A percentile compares a stretch with the other conserved stretches of the same genome.
Conservation (phyloP, 2,797 vertebrate genomes). For the Clarias platycephalus region DNA sequence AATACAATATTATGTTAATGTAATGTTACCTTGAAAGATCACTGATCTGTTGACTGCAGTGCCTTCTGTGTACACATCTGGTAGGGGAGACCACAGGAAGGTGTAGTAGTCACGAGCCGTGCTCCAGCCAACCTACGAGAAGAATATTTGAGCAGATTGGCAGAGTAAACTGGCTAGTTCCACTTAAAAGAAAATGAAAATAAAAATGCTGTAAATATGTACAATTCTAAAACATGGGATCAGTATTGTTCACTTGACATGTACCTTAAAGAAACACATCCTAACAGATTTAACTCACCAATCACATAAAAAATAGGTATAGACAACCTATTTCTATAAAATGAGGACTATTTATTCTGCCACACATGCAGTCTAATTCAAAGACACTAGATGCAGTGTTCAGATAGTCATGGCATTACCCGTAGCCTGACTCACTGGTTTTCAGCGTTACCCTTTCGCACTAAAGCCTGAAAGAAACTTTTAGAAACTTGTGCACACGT, state of each 20-base stretch:
- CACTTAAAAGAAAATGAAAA: background rate
- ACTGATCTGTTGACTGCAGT: slow-evolving; percentile 90
- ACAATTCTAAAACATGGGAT: background rate
- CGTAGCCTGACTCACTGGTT: slow-evolving; percentile 36
- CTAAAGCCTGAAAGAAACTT: slow-evolving; percentile 21
- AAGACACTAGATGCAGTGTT: slow-evolving; percentile 39
- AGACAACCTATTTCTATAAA: slow-evolving; percentile 13
- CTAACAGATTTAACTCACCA: background rate
- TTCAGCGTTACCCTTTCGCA: slow-evolving; percentile 27
- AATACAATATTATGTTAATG: background rate
- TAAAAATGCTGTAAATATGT: background rate
- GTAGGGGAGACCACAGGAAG: slow-evolving; percentile 97
- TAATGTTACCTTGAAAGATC: slow-evolving; percentile 90
- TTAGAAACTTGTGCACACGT: slow-evolving; percentile 33
- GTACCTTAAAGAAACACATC: background rate
- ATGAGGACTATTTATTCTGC: slow-evolving; percentile 3
- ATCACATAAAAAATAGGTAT: background rate
- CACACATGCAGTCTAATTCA: slow-evolving; percentile 26
- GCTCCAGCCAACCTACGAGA: slow-evolving; percentile 94
- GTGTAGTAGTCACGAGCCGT: slow-evolving; percentile 98
- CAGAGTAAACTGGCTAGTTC: background rate
- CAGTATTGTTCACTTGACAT: background rate
- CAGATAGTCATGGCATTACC: slow-evolving; percentile 20
- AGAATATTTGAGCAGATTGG: slow-evolving; percentile 38
- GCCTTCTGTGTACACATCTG: slow-evolving; percentile 89